Percentiles rank a stretch among this genome's conserved stretches.
Evolutionary conservation across 2,113 vertebrate species (phyloP).

Genomic region (Glaucidium brasilianum): DNA sequence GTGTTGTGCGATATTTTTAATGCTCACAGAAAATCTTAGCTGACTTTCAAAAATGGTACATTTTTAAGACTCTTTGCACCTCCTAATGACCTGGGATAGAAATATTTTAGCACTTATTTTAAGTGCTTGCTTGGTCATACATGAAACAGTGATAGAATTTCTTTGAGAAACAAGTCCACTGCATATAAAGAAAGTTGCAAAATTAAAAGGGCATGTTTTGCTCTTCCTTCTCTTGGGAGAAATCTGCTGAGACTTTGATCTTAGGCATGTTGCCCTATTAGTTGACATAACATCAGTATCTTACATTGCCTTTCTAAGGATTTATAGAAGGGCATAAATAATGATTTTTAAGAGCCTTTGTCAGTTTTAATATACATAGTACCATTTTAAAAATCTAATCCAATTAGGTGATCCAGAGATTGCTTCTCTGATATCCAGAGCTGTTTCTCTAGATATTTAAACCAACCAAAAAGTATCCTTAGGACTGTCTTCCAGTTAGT

Average conservation of each 20-base stretch:
- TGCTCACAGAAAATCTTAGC: not conserved
- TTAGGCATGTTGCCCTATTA: not conserved
- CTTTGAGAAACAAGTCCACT: not conserved
- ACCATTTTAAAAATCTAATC: not conserved
- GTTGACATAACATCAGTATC: not conserved
- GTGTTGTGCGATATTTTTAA: not conserved
- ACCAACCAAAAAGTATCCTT: not conserved
- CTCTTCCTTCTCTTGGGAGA: not conserved
- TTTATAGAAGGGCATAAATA: constrained; percentile 13
- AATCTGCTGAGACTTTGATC: constrained; percentile 1
- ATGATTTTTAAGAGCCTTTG: not conserved
- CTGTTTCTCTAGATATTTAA: not conserved
- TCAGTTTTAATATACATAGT: not conserved
- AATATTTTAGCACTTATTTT: not conserved
- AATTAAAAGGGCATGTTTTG: not conserved
- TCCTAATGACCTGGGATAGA: not conserved
- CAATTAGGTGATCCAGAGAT: not conserved
- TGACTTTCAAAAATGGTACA: not conserved
- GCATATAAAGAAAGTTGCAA: not conserved
- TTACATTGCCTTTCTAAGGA: not conserved
- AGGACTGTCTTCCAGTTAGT: not conserved
- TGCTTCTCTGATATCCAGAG: not conserved
- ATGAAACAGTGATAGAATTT: not conserved
- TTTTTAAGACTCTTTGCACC: not conserved
- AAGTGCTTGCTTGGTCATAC: not conserved